Conservation (phyloP, 2,113 vertebrate species). For the Pomatostomus ruficeps region DNA sequence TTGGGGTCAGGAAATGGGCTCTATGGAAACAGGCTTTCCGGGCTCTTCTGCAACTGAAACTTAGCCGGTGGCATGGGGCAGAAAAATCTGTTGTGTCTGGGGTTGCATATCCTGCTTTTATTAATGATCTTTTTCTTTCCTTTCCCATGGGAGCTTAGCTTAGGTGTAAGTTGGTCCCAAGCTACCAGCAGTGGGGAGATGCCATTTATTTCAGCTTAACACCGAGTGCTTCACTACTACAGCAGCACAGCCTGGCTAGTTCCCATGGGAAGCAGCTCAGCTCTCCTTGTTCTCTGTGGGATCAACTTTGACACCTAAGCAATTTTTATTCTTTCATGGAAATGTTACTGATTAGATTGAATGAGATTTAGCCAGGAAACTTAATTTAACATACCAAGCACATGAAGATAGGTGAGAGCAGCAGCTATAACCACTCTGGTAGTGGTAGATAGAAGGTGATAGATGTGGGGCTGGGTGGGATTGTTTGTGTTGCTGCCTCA, state of each 20-base stretch:
- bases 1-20: neutral
- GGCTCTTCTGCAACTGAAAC: neutral
- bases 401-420: neutral
- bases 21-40: neutral
- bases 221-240: rapidly evolving
- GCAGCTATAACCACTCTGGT: neutral
- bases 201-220: neutral
- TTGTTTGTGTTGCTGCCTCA: neutral
- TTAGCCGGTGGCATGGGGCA: rapidly evolving
- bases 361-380: neutral
- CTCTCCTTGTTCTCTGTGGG: neutral
- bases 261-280: neutral
- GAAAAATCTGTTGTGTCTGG: neutral
- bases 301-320: neutral
- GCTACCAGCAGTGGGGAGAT: neutral
- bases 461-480: neutral
- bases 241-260: neutral
- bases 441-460: neutral
- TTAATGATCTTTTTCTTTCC: neutral
- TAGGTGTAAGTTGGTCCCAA: neutral
- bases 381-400: neutral
- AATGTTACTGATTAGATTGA: neutral
- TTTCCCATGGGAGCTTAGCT: neutral
- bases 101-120: neutral
- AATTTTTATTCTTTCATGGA: neutral